phyloP scores from a whole-genome alignment of 2,888 invertebrate genomes.

The Hyposoter dolosus region DNA sequence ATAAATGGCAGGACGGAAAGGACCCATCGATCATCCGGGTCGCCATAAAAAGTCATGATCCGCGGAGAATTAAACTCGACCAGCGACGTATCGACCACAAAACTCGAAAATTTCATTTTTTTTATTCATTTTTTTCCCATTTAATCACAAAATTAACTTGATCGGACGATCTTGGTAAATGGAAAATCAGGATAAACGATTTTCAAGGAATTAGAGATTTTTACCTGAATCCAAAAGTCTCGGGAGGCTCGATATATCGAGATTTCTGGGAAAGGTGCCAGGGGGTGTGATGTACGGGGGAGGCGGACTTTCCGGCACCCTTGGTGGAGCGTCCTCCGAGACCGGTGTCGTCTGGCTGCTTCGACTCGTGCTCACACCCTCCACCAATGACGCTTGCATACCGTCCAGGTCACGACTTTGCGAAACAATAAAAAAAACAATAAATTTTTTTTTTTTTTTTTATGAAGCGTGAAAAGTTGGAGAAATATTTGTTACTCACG shows the following conservation, averaged over 20 bases:
- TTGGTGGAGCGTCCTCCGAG: slow-evolving; percentile 15
- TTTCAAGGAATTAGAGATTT: not conserved
- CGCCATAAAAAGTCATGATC: no score
- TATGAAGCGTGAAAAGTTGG: not conserved
- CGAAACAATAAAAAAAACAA: not conserved
- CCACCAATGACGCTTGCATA: slow-evolving; percentile 68
- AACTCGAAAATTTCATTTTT: no score
- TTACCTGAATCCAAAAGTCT: slow-evolving; percentile 62
- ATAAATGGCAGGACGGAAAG: no score
- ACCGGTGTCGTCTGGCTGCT: slow-evolving; percentile 70
- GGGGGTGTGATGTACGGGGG: slow-evolving; percentile 83
- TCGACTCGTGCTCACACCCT: slow-evolving; percentile 68
- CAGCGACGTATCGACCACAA: no score
- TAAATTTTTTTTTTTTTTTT: not conserved
- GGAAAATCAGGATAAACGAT: not conserved
- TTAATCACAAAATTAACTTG: no score
- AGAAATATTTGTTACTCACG: slow-evolving; percentile 73
- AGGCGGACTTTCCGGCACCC: slow-evolving; percentile 81
- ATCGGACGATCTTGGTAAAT: not conserved
- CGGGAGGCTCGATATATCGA: slow-evolving; percentile 61
- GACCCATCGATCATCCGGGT: no score
- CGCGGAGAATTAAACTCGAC: no score
- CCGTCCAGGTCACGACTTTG: slow-evolving; percentile 70
- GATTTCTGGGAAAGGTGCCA: slow-evolving; percentile 73
- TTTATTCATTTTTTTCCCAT: no score